Base-by-base conservation (phyloP, 2,113 vertebrate species). In the Laterallus jamaicensis region DNA sequence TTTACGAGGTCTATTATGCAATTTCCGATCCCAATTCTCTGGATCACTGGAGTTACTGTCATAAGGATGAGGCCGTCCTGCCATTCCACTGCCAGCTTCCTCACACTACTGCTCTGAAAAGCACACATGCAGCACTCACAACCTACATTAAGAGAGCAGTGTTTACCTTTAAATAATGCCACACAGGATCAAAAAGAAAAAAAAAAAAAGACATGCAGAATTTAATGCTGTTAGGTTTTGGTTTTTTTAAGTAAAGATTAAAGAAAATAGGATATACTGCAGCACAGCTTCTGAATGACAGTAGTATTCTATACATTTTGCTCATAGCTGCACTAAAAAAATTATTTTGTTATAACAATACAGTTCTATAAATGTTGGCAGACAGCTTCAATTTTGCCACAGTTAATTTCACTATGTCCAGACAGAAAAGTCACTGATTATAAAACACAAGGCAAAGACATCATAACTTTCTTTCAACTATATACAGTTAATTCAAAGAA, bases 11-110 rank as follows among this genome's bases (percentile, higher is more conserved):
- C 98, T 98, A 98, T 97, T 98, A 97, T 98, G 98, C 95, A 98
- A 98, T 98, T 98, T 99, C 97, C 97, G 98, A 97, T 99, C 98
- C 98, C 99, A 98, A 97, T 99, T 99, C 98, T 99, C 98, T 96
- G 98, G 98, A 97, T 99, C 98, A 96, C 99, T 99, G 98, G 98
- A 99, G 98, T 99, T 99, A 98, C 99, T 99, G 97, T 99, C 99
- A 99, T 99, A 99, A 98, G 98, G 98, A 98, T 98, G 98, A 98
- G 98, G 98, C 97, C 98, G 98, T 97, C 98, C 98, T 98, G 98
- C 99, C 99, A 99, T 99, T 98, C 99, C 98, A 99, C 98, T 97
- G 94, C 96, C 97, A 98, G 97, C 96, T 97, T 98, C 97, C 98
- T 98, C 98, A 98, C 97, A 98, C 97, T 98, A 98, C 62, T 97